Evolutionary conservation across 2,797 vertebrate species (phyloP), one percentile per base, ranked within the genome.

Genomic region (Melanotaenia boesemani): DNA sequence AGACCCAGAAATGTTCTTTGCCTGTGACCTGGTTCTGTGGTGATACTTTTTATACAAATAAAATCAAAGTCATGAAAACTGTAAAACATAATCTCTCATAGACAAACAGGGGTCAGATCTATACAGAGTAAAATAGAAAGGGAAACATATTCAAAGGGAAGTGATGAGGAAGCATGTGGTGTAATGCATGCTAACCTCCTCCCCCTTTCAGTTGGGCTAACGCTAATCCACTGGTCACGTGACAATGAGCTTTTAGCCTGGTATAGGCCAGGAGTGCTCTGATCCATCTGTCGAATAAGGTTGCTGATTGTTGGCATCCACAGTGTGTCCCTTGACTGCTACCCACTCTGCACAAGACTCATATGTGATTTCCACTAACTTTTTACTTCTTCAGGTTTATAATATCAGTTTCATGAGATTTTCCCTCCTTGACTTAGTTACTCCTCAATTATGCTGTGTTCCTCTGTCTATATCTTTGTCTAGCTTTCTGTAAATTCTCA

Each of bases 191-290:
- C 78, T 64, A 78, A 76, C 72, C 79, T 79, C 90, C 87, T 80
- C 79, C 92, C 84, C 73, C 88, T 86, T 86, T 91, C 88, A 86
- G 88, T 91, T 91, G 86, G 87, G 76, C 86, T 84, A 86, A 87
- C 58, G 75, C 84, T 93, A 94, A 94, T 94, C 92, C 91, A 77
- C 72, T 63, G 74, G 88, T 93, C 92, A 93, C 69, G 81, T 94
- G 92, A 91, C 83, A 82, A 26, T 77, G 84, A 89, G 91, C 89
- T 89, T 78, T 90, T 77, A 86, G 84, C 67, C 73, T 30, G 67
- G 85, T 86, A 76, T 70, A 67, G 86, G 87, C 77, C 84, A 80
- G 74, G 44, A 81, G 76, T 22, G 34, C 77, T 82, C 86, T 74
- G 86, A 91, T 89, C 91, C 88, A 87, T 90, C 90, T 92, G 92